Percentiles rank a stretch among this genome's conserved stretches.
These are phyloP conservation scores for Okamejei kenojei DNA, from an alignment of 2,797 vertebrate genomes.

Conservation along the genomic window DNA sequence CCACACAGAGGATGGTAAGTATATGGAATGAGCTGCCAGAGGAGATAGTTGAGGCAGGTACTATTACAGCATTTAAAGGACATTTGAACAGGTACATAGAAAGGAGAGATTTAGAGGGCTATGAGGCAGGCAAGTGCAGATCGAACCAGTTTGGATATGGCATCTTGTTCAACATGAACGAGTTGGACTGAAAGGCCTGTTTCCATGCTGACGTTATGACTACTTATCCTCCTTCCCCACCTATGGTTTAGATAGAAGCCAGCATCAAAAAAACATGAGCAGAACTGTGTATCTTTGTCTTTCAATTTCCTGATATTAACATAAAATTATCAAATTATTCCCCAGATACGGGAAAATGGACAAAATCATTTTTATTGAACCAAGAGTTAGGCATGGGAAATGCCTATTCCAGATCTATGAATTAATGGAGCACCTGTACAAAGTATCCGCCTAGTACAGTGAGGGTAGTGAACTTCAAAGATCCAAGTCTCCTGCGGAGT, in stretches of 20 bases:
- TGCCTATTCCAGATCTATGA: background rate
- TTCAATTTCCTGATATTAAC: background rate
- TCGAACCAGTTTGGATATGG: too few relatives aligned
- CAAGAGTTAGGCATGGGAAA: background rate
- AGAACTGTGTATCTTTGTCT: background rate
- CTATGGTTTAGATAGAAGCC: background rate
- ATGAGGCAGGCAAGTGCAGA: too few relatives aligned
- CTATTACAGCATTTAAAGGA: too few relatives aligned
- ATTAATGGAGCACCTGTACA: background rate
- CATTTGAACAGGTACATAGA: too few relatives aligned
- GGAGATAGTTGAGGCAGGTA: too few relatives aligned
- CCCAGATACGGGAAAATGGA: background rate
- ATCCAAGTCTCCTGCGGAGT: background rate
- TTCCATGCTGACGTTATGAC: too few relatives aligned
- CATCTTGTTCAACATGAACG: too few relatives aligned
- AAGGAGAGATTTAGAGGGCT: too few relatives aligned
- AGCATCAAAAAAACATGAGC: background rate
- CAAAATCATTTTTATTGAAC: background rate
- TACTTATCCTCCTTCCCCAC: background rate
- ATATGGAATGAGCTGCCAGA: too few relatives aligned
- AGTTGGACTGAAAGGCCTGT: too few relatives aligned
- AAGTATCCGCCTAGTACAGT: background rate
- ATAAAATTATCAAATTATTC: slow-evolving; percentile 16
- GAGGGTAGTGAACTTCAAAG: background rate
- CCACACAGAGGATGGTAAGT: too few relatives aligned